phyloP scores from a whole-genome alignment of 2,888 invertebrate species.

The Tigriopus californicus region DNA sequence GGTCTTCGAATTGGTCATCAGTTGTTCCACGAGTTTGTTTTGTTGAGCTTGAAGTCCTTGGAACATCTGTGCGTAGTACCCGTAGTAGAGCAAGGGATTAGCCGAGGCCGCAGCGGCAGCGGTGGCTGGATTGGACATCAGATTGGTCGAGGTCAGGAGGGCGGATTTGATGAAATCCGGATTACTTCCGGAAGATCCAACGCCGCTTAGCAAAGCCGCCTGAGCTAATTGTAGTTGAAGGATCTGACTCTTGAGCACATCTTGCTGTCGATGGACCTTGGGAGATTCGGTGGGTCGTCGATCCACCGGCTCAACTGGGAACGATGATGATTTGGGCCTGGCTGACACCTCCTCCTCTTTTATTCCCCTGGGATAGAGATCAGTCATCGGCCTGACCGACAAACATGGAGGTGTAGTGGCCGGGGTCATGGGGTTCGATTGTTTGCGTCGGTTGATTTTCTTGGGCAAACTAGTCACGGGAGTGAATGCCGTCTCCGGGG shows the following conservation, averaged over 20 bases:
- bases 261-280: not conserved
- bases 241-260: not conserved
- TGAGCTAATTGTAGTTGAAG: slow-evolving; percentile 3
- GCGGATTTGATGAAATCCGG: not conserved
- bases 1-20: not conserved
- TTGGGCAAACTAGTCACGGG: not conserved
- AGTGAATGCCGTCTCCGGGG: not conserved
- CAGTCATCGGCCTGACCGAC: not conserved
- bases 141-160: not conserved
- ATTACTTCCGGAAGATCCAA: not conserved
- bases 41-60: slow-evolving; percentile 3
- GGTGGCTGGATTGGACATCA: not conserved
- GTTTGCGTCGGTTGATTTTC: not conserved
- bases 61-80: slow-evolving; percentile 12
- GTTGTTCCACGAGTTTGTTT: not conserved
- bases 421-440: not conserved
- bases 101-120: not conserved
- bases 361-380: not conserved
- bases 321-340: not conserved
- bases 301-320: too few species aligned
- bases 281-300: not conserved
- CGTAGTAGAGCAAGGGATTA: slow-evolving; percentile 12
- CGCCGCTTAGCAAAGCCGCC: not conserved
- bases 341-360: not conserved
- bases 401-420: not conserved